Conservation (phyloP, 2,797 vertebrate genomes). For the Percopsis omiscomaycus region DNA sequence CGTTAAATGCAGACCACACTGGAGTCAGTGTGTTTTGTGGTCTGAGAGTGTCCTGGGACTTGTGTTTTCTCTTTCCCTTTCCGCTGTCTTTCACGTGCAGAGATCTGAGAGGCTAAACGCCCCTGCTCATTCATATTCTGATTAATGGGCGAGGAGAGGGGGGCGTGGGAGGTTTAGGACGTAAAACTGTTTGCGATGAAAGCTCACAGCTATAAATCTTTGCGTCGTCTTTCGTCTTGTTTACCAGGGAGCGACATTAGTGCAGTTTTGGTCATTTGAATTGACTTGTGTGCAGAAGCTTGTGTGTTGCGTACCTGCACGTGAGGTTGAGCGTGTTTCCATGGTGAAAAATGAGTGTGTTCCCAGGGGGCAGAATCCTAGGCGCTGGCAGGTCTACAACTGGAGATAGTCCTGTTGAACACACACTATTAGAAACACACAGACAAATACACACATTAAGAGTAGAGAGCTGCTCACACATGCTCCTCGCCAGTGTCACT, state of each 20-base stretch:
- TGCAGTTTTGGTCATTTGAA: background rate
- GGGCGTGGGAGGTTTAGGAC: background rate
- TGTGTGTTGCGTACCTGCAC: slow-evolving; percentile 73
- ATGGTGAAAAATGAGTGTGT: slow-evolving; percentile 51
- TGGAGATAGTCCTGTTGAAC: slow-evolving; percentile 62
- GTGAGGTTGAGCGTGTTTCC: slow-evolving; percentile 60
- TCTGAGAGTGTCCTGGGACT: slow-evolving; percentile 3
- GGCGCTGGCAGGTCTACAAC: slow-evolving; percentile 30
- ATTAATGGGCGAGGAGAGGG: slow-evolving; percentile 7
- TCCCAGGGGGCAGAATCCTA: slow-evolving; percentile 50
- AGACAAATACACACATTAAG: slow-evolving; percentile 13
- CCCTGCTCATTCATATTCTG: background rate
- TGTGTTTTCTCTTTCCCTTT: slow-evolving; percentile 3
- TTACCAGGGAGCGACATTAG: background rate
- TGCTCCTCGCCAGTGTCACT: slow-evolving; percentile 15
- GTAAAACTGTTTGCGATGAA: background rate
- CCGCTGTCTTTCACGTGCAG: slow-evolving; percentile 6
- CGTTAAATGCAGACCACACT: slow-evolving; percentile 33
- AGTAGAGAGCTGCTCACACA: background rate
- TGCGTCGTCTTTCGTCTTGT: background rate
- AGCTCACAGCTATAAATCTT: slow-evolving; percentile 1
- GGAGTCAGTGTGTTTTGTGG: slow-evolving; percentile 26
- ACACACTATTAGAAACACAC: slow-evolving; percentile 34
- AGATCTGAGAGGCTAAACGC: slow-evolving; percentile 1
- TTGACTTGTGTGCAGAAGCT: background rate